phyloP scores from a whole-genome alignment of 2,888 invertebrate species.

The Cataglyphis livida region DNA sequence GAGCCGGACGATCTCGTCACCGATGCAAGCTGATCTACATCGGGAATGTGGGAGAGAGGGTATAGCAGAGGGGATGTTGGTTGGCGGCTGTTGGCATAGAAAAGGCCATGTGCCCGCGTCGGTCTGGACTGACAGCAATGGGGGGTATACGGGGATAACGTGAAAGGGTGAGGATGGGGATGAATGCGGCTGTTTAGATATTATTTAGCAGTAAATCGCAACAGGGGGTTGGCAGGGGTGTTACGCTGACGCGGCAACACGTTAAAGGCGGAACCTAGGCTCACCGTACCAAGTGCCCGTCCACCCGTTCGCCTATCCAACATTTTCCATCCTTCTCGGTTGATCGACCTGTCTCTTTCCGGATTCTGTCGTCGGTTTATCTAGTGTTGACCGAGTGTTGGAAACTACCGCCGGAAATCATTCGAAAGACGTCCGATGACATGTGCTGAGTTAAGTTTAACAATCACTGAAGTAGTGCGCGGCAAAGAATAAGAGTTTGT shows the following conservation, averaged over 20 bases:
- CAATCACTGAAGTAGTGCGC: neutral
- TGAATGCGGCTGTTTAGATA: conserved; percentile 81
- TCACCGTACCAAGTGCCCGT: conserved; percentile 71
- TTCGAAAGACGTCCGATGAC: conserved; percentile 33
- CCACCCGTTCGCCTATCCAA: conserved; percentile 58
- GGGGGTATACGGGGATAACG: conserved; percentile 50
- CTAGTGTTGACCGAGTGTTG: conserved; percentile 38
- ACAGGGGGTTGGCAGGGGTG: conserved; percentile 77
- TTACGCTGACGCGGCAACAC: conserved; percentile 84
- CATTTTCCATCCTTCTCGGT: conserved; percentile 56
- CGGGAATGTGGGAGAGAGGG: neutral
- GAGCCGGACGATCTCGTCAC: conserved; percentile 32
- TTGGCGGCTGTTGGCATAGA: conserved; percentile 33
- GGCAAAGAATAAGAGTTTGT: conserved; percentile 5
- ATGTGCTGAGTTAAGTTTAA: conserved; percentile 36
- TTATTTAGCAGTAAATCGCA: conserved; percentile 84
- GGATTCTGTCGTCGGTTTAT: conserved; percentile 36
- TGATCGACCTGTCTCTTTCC: conserved; percentile 22
- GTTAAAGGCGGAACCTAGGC: conserved; percentile 83
- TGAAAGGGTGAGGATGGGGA: conserved; percentile 49
- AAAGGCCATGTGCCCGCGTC: conserved; percentile 19
- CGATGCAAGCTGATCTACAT: conserved; percentile 24
- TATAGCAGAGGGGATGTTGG: neutral
- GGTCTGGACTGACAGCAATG: conserved; percentile 49
- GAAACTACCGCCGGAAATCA: conserved; percentile 45